phyloP scores from a whole-genome alignment of 2,888 invertebrate species.

The Mythimna pallens region DNA sequence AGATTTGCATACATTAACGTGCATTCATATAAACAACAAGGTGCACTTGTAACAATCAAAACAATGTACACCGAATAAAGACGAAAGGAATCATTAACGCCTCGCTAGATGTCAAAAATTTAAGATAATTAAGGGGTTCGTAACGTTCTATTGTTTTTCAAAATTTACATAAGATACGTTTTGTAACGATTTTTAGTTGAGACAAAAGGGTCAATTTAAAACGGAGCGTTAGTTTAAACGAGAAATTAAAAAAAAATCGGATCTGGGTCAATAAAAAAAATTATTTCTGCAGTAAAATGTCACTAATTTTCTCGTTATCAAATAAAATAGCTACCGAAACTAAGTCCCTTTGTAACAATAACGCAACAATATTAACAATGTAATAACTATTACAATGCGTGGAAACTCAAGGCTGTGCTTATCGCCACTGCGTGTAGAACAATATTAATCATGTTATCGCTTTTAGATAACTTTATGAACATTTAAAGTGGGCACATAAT shows the following conservation, averaged over 20 bases:
- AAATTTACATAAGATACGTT: slow-evolving; percentile 69
- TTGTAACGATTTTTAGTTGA: slow-evolving; percentile 59
- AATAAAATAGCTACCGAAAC: slow-evolving; percentile 10
- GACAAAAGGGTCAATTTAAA: slow-evolving; percentile 45
- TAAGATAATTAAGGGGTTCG: slow-evolving; percentile 74
- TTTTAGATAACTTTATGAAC: slow-evolving; percentile 49
- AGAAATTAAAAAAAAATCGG: slow-evolving; percentile 1
- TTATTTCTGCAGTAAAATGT: neutral
- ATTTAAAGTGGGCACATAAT: slow-evolving; percentile 35
- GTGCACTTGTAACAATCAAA: slow-evolving; percentile 82
- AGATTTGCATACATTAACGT: slow-evolving; percentile 79
- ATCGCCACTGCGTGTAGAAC: slow-evolving; percentile 67
- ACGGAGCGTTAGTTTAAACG: slow-evolving; percentile 17
- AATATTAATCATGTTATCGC: slow-evolving; percentile 69
- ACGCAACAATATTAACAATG: slow-evolving; percentile 52
- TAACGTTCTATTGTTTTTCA: slow-evolving; percentile 69
- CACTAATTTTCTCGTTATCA: slow-evolving; percentile 17
- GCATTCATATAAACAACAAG: slow-evolving; percentile 60
- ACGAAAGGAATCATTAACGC: slow-evolving; percentile 76
- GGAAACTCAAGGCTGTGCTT: slow-evolving; percentile 70
- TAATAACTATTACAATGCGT: slow-evolving; percentile 48
- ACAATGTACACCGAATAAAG: slow-evolving; percentile 70
- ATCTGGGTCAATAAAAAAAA: neutral
- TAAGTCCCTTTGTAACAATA: slow-evolving; percentile 42
- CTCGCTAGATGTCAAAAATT: slow-evolving; percentile 74